phyloP scores from a whole-genome alignment of 23 tunicate genomes.

The Diplosoma virens region DNA sequence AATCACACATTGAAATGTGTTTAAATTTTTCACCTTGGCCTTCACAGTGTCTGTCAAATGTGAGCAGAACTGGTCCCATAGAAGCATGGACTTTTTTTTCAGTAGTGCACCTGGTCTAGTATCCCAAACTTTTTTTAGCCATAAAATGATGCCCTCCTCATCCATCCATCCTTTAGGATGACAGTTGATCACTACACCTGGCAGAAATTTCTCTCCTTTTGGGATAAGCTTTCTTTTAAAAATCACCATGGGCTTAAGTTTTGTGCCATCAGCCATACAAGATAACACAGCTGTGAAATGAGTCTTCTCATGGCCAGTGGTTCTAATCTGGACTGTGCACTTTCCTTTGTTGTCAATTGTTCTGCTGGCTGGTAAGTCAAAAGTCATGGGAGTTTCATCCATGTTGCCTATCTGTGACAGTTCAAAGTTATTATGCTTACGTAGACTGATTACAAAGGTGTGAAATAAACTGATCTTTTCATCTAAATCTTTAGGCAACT shows the following conservation, averaged over 20 bases:
- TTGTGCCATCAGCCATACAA: conserved; percentile 26
- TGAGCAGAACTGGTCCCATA: conserved; percentile 30
- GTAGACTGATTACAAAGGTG: neutral
- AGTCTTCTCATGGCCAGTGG: conserved; percentile 32
- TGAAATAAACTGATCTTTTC: conserved; percentile 13
- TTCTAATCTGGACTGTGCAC: neutral
- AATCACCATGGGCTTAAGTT: conserved; percentile 14
- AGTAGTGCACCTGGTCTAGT: conserved; percentile 22
- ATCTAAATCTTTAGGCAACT: conserved; percentile 7
- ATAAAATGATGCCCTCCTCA: neutral
- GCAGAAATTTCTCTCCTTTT: conserved; percentile 27
- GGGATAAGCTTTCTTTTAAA: conserved; percentile 18
- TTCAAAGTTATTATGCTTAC: neutral
- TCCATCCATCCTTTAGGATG: conserved; percentile 32
- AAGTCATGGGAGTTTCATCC: conserved; percentile 40
- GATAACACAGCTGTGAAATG: conserved; percentile 18
- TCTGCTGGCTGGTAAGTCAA: conserved; percentile 17
- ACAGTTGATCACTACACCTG: conserved; percentile 19
- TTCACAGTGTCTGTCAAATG: conserved; percentile 13
- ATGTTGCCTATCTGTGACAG: conserved; percentile 19
- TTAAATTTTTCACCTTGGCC: neutral
- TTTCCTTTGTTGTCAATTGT: conserved; percentile 6
- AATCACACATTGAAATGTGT: conserved; percentile 7
- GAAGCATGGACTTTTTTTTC: neutral
- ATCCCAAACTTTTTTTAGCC: conserved; percentile 20